Base-by-base conservation (phyloP, 2,888 invertebrate genomes). In the Cartodere bifasciata region DNA sequence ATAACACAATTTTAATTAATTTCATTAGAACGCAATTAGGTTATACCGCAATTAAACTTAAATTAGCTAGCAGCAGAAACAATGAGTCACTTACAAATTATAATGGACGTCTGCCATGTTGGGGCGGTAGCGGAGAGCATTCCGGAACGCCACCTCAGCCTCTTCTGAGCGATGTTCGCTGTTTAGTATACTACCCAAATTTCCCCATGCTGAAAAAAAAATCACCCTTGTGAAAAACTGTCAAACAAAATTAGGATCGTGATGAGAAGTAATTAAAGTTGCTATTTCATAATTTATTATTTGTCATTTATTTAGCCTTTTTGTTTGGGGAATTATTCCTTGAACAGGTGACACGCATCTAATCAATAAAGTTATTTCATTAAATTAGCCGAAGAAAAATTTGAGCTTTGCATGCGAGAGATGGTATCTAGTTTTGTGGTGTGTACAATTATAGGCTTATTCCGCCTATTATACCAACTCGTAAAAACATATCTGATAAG, bases 51-150 rank as follows among this genome's bases (percentile, higher is more conserved):
- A 20, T 20, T 20, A 7, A 20, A 20, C 6, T 20, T n/a, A 20
- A 20, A 20, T 7, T 20, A 20, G n/a, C n/a, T 7, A 20, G 20
- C 20, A 20, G 20, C 20, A 20, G 20, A 20, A 20, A 20, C n/a
- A 20, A 6, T 6, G 20, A 20, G n/a, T 20, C 20, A 87, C 92
- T 88, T 66, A 94, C 92, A 94, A 70, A 67, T 97, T 97, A 63
- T 95, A 97, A 68, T 95, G 94, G 37, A 94, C 94, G 64, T 97
- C 97, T 36, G 95, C 95, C 94, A 95, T 95, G 65, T 94, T 95
- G 49, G 86, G 83, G 57, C 94, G 73, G 68, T 83, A 76, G 49
- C 77, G 74, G 42, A 97, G 75, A 36, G 97, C 95, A 63, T 78
- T 79, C 55, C 83, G 74, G 63, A 91, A 91, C 31, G 91, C 91